These are phyloP conservation scores for Rousettus leschenaultii DNA, from an alignment of 2,113 vertebrate genomes.

Conservation along the genomic window DNA sequence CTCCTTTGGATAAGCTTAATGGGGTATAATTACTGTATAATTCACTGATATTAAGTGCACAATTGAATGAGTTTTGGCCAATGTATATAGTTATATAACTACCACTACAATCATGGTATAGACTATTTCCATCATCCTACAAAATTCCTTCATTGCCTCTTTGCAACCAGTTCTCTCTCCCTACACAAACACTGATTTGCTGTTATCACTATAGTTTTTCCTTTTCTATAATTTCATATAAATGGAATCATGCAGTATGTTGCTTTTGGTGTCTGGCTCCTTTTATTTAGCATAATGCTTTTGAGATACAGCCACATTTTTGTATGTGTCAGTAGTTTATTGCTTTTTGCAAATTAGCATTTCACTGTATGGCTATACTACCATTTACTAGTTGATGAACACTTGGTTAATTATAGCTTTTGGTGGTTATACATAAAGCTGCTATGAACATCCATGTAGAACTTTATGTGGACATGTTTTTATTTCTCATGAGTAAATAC, in stretches of 20 bases:
- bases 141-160: neutral
- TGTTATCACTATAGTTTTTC: neutral
- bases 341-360: neutral
- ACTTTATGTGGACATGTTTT: neutral
- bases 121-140: neutral
- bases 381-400: neutral
- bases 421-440: neutral
- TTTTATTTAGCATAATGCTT: neutral
- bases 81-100: neutral
- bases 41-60: neutral
- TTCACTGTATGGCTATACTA: neutral
- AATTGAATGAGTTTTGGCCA: neutral
- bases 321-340: neutral
- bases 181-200: no score
- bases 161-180: neutral
- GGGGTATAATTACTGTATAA: neutral
- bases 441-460: neutral
- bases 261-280: neutral
- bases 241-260: neutral
- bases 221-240: neutral
- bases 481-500: neutral
- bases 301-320: neutral
- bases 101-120: neutral
- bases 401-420: neutral
- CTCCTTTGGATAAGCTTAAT: neutral